Base-by-base conservation (phyloP, 1,140 invertebrate genomes). In the Nixonia krombeini region DNA sequence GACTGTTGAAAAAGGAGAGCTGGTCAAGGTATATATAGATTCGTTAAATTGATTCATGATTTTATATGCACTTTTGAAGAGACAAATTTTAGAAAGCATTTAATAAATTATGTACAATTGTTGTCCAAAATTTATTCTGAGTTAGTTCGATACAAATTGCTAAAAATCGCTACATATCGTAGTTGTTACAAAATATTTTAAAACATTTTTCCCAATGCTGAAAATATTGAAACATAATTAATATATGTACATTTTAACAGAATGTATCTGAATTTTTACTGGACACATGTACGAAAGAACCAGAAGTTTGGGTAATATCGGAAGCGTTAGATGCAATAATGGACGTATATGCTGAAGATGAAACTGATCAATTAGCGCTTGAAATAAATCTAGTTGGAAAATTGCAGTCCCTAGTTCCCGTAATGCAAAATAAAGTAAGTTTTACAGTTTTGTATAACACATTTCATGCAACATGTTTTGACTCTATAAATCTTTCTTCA, bases 281-380 rank as follows among this genome's bases (percentile, higher is more conserved):
- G 15, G 84, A 88, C 2, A 77, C 85, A 73, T 83, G 85, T 72
- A 79, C 81, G 51, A 82, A 85, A 40, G 89, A 88, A 58, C 40
- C 50, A 6, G 88, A 90, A 63, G 86, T 91, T 2, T 91, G 90
- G 89, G 87, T 92, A 0, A 80, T 90, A 8, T 91, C 92, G 16
- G 93, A 94, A 82, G 87, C 90, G 10, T 76, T 94, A 9, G 92
- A 94, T 76, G 88, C 89, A 8, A 72, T 93, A 40, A 91, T 94
- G 81, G 93, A 94, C 78, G 86, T 94, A 29, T 94, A 91, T 81
- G 87, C 90, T 1, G 91, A 93, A 78, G 92, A 94, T 75, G 88
- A 91, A 31, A 89, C 90, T 38, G 89, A 93, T 76, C 58, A 74
- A 18, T 81, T 92, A 53, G 88, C 90, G 0, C 77, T 80, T 31